Conservation (phyloP, 2,888 invertebrate genomes). For the Rhimphoctona megacephalus region DNA sequence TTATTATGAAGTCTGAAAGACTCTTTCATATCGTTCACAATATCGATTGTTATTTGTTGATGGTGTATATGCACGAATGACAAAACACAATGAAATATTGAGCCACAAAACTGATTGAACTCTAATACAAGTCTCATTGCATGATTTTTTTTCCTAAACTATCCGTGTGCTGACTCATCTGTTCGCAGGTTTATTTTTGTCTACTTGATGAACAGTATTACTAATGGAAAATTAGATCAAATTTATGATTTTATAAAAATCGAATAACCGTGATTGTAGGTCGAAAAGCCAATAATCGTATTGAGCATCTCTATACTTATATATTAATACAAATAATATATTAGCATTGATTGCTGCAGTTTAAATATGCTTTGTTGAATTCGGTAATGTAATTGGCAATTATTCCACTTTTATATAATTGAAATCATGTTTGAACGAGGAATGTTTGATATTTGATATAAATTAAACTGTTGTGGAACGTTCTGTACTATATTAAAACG, state of each 20-base stretch:
- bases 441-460: neutral
- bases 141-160: neutral
- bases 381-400: neutral
- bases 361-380: neutral
- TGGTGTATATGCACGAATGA: conserved; percentile 1
- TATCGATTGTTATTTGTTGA: conserved; percentile 35
- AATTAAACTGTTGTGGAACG: neutral
- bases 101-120: neutral
- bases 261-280: neutral
- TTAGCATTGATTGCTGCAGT: neutral
- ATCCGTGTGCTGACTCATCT: neutral
- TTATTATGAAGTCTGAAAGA: conserved; percentile 30
- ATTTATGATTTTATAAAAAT: conserved; percentile 1
- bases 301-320: neutral
- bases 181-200: neutral
- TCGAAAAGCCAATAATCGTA: neutral
- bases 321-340: neutral
- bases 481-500: neutral
- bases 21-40: conserved; percentile 26
- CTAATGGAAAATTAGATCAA: neutral
- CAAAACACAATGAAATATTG: conserved; percentile 12
- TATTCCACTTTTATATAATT: neutral
- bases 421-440: neutral
- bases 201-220: neutral
- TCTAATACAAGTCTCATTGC: neutral